Conservation (phyloP, 1,140 invertebrate genomes). For the Macrocentrus cingulum region DNA sequence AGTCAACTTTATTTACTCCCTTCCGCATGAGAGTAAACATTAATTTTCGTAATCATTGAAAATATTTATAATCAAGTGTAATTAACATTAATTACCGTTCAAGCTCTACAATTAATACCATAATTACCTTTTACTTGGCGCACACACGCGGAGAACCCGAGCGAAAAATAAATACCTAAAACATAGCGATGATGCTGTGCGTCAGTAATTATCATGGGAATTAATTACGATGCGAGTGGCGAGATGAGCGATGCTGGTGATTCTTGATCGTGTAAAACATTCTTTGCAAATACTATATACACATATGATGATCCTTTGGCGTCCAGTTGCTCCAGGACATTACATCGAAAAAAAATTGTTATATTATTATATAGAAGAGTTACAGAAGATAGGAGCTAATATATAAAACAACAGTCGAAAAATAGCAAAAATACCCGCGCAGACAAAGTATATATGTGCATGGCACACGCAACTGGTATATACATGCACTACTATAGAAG, state of each 20-base stretch:
- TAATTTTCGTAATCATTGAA: no score
- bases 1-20: no score
- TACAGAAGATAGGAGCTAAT: not conserved
- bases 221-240: conserved; percentile 36
- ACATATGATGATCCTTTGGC: no score
- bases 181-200: conserved; percentile 7
- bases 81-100: not conserved
- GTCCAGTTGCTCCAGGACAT: no score
- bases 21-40: no score
- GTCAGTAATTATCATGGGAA: conserved; percentile 37
- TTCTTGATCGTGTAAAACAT: conserved; percentile 13
- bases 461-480: not conserved
- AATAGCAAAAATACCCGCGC: no score
- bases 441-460: not conserved
- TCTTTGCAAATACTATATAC: conserved; percentile 1
- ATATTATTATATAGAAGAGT: no score
- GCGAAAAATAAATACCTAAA: not conserved
- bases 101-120: not conserved
- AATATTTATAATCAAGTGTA: no score
- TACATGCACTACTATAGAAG: no score
- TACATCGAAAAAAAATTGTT: no score
- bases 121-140: not conserved
- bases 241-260: conserved; percentile 31
- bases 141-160: not conserved
- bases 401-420: not conserved